Conservation (phyloP, 2,113 vertebrate species). For the Heterotis niloticus region DNA sequence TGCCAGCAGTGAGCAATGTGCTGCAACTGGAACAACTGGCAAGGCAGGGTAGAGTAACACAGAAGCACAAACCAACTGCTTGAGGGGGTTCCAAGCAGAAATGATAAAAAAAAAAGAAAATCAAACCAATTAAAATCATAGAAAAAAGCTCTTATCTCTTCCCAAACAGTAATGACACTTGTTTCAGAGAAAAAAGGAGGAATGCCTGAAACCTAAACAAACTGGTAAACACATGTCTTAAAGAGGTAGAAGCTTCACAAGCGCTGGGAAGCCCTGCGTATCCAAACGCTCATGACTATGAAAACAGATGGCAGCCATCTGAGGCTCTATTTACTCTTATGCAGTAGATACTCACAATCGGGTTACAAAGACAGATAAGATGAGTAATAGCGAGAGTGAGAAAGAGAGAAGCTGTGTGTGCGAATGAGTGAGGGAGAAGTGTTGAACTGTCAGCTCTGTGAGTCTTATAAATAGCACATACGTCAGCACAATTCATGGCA, state of each 20-base stretch:
- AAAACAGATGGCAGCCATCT: constrained; percentile 4
- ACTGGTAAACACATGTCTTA: not conserved
- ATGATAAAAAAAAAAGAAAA: not conserved
- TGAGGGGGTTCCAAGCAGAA: not conserved
- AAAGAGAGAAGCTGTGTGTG: not conserved
- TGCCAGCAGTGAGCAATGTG: not conserved
- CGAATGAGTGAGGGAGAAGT: not conserved
- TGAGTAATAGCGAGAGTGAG: not conserved
- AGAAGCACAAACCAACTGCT: too few species aligned
- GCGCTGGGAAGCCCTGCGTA: not conserved
- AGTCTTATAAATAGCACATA: not conserved
- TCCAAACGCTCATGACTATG: not conserved
- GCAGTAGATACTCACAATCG: not conserved
- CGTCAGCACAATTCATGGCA: not conserved
- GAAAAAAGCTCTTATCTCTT: not conserved
- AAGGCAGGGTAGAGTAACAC: too few species aligned
- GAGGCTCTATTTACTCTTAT: not conserved
- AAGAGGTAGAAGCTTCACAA: not conserved
- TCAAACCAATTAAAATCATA: not conserved
- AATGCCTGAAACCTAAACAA: not conserved
- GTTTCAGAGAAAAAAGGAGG: not conserved
- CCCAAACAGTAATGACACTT: not conserved
- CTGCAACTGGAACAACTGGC: too few species aligned
- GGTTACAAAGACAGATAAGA: constrained; percentile 1
- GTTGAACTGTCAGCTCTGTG: not conserved